Evolutionary conservation across 2,113 vertebrate genomes (phyloP), one percentile per base, ranked within the genome.

Genomic region (Forbesichthys papilliferus): DNA sequence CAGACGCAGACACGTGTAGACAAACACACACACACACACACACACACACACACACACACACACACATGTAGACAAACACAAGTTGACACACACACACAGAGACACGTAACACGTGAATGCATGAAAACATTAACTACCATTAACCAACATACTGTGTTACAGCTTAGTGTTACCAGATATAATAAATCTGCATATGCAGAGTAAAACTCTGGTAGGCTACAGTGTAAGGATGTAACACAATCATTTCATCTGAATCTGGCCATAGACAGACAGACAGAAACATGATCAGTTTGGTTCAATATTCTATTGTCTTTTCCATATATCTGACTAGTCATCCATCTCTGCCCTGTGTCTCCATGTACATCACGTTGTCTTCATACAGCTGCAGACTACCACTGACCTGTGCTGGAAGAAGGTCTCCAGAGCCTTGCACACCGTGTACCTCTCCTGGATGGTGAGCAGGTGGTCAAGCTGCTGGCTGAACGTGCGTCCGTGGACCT

Each of bases 371-470:
- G 9, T 36, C 6, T 42, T 42, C 36, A 42, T 8, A 42, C 36
- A 42, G 36, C 1, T 42, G 7, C 36, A 42, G 5, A 6, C 4
- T 8, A 42, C 36, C 47, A 52, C 80, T 68, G 51, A 99, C 97
- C 98, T 96, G 87, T 99, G 98, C 83, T 99, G 97, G 90, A 99
- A 99, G 94, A 99, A 99, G 74, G 95, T 93, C 89, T 99, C 96
- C 11, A 99, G 93, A 0, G 95, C 92, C 79, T 95, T 97, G 91
- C 98, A 99, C 88, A 95, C 81, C 0, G 92, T 92, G 64, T 96
- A 98, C 74, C 95, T 93, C 89, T 99, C 98, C 0, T 95, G 94
- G 3, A 95, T 94, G 0, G 95, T 99, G 75, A 99, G 94, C 63
- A 99, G 93, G 66, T 98, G 97, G 70, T 99, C 97, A 88, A 99